Evolutionary conservation across 2,113 vertebrate species (phyloP).

Genomic region (Ochotona princeps): DNA sequence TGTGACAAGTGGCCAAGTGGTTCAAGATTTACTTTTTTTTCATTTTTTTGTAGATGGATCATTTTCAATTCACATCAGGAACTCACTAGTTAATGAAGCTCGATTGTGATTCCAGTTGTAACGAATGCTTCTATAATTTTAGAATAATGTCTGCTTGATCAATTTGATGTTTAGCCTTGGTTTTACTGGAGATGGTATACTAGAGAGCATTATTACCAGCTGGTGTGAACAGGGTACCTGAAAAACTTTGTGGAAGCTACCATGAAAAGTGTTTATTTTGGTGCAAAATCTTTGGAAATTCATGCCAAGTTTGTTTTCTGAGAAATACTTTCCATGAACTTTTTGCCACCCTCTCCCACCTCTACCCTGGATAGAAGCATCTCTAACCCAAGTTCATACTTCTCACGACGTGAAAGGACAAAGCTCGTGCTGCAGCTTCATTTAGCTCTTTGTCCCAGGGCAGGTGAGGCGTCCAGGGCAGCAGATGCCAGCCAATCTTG

Average conservation of each 20-base stretch:
- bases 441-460: background rate
- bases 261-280: no score
- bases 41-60: constrained; percentile 40
- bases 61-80: constrained; percentile 63
- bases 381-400: background rate
- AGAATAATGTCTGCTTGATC: constrained; percentile 63
- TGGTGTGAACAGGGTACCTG: background rate
- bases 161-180: constrained; percentile 42
- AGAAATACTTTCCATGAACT: no score
- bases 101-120: constrained; percentile 54
- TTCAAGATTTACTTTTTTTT: constrained; percentile 15
- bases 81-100: constrained; percentile 64
- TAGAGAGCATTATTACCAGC: background rate
- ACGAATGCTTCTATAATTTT: constrained; percentile 68
- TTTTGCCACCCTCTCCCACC: no score
- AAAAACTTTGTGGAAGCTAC: no score
- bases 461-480: background rate
- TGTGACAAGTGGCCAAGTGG: constrained; percentile 40
- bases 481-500: background rate
- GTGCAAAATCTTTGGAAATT: no score
- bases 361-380: background rate
- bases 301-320: no score
- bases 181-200: background rate
- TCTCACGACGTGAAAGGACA: background rate
- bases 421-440: background rate